Conservation (phyloP, 2,113 vertebrate species). For the Cyanocitta stelleri region DNA sequence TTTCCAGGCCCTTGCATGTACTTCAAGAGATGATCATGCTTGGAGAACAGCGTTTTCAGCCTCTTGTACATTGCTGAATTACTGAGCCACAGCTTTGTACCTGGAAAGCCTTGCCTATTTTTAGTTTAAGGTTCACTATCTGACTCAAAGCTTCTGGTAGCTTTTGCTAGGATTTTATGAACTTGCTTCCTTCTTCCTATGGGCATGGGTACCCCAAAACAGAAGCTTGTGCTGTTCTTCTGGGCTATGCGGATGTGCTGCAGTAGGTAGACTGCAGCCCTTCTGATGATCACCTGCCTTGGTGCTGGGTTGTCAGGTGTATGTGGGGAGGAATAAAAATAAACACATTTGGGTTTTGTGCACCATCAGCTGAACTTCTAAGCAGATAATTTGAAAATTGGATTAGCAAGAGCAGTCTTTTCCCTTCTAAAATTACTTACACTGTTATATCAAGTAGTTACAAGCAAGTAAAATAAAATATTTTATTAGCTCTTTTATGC, state of each 20-base stretch:
- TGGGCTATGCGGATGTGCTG: not conserved
- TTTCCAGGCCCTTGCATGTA: not conserved
- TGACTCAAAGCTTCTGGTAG: not conserved
- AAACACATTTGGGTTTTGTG: not conserved
- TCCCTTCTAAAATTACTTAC: not conserved
- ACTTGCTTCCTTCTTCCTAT: not conserved
- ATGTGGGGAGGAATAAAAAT: not conserved
- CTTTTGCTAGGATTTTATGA: not conserved
- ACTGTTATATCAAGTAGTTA: not conserved
- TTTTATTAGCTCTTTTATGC: conserved; percentile 53
- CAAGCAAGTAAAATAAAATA: conserved; percentile 31
- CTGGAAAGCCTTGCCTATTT: not conserved
- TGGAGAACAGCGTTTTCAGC: not conserved
- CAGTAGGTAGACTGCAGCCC: not conserved
- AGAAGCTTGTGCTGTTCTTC: not conserved
- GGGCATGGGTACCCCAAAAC: not conserved
- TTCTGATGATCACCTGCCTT: not conserved
- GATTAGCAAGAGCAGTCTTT: not conserved
- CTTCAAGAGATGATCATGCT: not conserved
- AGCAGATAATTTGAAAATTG: not conserved
- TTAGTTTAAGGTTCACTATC: not conserved
- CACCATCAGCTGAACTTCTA: not conserved
- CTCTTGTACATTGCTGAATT: not conserved
- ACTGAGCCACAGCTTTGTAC: not conserved
- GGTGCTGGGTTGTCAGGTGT: not conserved